Percentiles rank a stretch among this genome's conserved stretches.
Conservation (phyloP, 2,113 vertebrate species). For the Eonycteris spelaea region DNA sequence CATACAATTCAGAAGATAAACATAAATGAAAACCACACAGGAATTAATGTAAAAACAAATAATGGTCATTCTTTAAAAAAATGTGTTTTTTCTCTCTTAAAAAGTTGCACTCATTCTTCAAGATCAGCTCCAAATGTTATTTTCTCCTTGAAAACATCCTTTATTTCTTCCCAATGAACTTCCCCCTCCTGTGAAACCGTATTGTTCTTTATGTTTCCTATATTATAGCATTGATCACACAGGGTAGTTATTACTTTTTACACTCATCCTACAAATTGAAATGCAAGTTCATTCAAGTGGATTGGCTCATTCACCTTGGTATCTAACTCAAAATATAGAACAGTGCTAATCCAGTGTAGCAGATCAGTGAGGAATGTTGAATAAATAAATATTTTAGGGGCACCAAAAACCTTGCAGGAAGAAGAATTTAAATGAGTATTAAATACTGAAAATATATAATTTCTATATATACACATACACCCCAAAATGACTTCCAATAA, state of each 20-base stretch:
- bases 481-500: neutral
- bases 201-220: neutral
- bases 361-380: neutral
- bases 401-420: neutral
- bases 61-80: neutral
- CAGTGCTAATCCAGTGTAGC: neutral
- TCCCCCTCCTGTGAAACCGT: neutral
- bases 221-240: neutral
- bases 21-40: neutral
- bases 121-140: neutral
- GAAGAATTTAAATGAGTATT: neutral
- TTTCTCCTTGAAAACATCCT: neutral
- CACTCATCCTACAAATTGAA: neutral
- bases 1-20: neutral
- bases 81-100: neutral
- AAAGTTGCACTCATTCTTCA: neutral
- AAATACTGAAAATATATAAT: neutral
- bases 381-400: neutral
- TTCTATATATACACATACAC: neutral
- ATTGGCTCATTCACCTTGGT: neutral
- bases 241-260: neutral
- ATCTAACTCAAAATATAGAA: neutral
- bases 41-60: neutral
- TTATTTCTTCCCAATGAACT: neutral
- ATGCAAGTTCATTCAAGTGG: neutral